These are phyloP conservation scores for Leptothorax acervorum DNA, from an alignment of 2,888 invertebrate species.

Conservation along the genomic window DNA sequence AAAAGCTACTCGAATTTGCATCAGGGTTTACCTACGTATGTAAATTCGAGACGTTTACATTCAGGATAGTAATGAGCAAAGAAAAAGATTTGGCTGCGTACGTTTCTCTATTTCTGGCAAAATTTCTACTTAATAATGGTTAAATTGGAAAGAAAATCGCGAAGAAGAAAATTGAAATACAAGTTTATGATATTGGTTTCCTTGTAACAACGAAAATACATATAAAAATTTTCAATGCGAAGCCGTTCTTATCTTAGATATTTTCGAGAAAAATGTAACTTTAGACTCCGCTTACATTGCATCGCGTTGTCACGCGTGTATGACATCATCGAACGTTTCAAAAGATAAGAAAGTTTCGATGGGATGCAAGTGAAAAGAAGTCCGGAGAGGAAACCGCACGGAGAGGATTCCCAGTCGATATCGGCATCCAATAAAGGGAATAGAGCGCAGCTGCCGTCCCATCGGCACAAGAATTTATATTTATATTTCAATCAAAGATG, in stretches of 20 bases:
- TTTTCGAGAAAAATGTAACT: slow-evolving; percentile 34
- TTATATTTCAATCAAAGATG: slow-evolving; percentile 53
- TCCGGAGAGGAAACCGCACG: slow-evolving; percentile 53
- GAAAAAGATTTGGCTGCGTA: background rate
- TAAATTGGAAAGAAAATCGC: slow-evolving; percentile 28
- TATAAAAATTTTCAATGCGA: slow-evolving; percentile 40
- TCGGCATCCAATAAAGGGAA: slow-evolving; percentile 73
- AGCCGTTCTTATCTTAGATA: slow-evolving; percentile 41
- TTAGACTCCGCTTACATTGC: slow-evolving; percentile 37
- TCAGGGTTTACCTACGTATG: slow-evolving; percentile 36
- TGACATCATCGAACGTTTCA: slow-evolving; percentile 48
- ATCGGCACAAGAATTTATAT: slow-evolving; percentile 65
- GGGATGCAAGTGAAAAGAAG: slow-evolving; percentile 57
- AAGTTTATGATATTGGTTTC: slow-evolving; percentile 4
- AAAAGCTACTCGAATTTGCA: background rate
- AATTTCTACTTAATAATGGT: slow-evolving; percentile 30
- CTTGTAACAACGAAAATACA: slow-evolving; percentile 28
- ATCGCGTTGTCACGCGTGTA: slow-evolving; percentile 52
- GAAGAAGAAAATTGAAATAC: slow-evolving; percentile 26
- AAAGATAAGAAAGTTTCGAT: slow-evolving; percentile 61
- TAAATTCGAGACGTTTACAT: slow-evolving; percentile 42
- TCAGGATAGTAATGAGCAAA: slow-evolving; percentile 3
- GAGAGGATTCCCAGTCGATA: slow-evolving; percentile 66
- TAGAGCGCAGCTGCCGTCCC: slow-evolving; percentile 67
- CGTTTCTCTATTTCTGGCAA: slow-evolving; percentile 9